Percentiles rank a stretch among this genome's conserved stretches.
Evolutionary conservation across 2,113 vertebrate genomes (phyloP).

Genomic region (Aramus guarauna): DNA sequence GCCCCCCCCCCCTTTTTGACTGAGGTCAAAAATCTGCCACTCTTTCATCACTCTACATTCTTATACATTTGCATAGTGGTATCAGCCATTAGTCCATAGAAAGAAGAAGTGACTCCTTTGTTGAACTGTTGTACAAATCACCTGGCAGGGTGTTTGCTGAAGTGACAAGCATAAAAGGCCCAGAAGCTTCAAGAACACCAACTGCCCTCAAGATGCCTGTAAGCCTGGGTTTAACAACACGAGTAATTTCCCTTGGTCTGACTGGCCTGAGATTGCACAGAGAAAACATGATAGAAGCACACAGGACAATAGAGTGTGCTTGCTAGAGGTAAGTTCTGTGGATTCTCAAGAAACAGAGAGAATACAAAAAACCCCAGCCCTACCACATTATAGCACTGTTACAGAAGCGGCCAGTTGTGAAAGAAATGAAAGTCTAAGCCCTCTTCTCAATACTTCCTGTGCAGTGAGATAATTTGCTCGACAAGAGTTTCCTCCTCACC

Average conservation of each 20-base stretch:
- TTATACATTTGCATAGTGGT: not conserved
- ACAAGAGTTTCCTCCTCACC: not conserved
- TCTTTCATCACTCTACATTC: not conserved
- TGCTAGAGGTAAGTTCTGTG: not conserved
- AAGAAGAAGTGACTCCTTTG: not conserved
- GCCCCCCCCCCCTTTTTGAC: not conserved
- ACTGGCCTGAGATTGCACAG: not conserved
- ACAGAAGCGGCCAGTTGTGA: not conserved
- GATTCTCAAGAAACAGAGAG: not conserved
- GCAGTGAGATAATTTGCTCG: not conserved
- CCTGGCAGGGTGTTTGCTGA: not conserved
- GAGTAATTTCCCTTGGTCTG: not conserved
- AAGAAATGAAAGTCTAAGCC: not conserved
- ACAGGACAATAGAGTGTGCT: not conserved
- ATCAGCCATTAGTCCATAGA: not conserved
- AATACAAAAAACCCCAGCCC: not conserved
- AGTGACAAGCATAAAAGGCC: not conserved
- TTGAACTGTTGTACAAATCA: not conserved
- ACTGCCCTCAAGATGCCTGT: not conserved
- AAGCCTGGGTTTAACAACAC: not conserved
- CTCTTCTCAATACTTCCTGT: not conserved
- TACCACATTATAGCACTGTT: not conserved
- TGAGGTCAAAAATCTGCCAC: not conserved
- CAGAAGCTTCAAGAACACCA: not conserved
- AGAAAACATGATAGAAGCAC: not conserved